Percentiles rank a stretch among this genome's conserved stretches.
These are phyloP conservation scores for Aldrovandia affinis DNA, from an alignment of 2,797 vertebrate species.

Conservation along the genomic window DNA sequence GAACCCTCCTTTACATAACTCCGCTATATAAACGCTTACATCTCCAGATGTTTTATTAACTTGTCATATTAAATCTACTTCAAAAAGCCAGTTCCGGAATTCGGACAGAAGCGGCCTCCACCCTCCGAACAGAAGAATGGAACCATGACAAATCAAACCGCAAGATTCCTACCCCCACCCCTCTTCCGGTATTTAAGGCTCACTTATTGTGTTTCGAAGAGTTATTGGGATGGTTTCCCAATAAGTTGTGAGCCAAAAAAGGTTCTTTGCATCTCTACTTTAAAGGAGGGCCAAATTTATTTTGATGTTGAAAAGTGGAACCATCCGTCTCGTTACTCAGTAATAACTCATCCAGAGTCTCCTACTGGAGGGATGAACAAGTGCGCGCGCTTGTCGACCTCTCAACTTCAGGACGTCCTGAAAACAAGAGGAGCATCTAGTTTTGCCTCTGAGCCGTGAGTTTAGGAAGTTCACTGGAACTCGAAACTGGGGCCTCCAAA, in stretches of 20 bases:
- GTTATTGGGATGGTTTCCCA: not conserved
- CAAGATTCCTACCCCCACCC: not conserved
- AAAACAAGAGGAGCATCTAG: not conserved
- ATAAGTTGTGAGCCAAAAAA: not conserved
- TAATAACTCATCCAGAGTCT: not conserved
- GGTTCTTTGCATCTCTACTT: not conserved
- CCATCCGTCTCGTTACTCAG: not conserved
- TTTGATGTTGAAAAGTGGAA: not conserved
- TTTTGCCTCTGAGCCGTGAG: not conserved
- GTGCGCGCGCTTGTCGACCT: not conserved
- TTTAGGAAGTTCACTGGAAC: not conserved
- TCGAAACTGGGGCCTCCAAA: not conserved
- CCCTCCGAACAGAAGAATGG: not conserved
- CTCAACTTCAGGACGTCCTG: slow-evolving; percentile 7
- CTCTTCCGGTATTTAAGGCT: not conserved
- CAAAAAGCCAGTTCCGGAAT: not conserved
- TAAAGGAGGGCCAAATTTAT: not conserved
- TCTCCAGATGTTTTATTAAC: not conserved
- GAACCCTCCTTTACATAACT: not conserved
- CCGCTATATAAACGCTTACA: not conserved
- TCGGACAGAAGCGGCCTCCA: not conserved
- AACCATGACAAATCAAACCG: not conserved
- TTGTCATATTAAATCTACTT: not conserved
- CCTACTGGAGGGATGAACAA: not conserved
- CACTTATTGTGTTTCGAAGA: slow-evolving; percentile 6